Conservation (phyloP, 2,797 vertebrate species). For the Myripristis murdjan region DNA sequence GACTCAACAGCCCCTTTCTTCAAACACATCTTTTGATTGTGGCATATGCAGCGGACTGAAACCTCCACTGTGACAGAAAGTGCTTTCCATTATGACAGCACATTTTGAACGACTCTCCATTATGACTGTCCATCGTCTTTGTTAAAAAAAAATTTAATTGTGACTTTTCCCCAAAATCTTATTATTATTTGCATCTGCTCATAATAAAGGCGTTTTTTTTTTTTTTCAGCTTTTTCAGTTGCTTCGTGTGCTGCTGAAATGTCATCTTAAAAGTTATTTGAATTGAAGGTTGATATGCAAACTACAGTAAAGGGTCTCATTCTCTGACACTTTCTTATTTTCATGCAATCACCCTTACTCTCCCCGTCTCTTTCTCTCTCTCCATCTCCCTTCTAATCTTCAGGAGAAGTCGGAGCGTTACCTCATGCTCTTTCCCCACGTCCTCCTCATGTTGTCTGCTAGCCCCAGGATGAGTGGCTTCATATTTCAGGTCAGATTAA, state of each 20-base stretch:
- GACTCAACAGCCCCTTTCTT: not conserved
- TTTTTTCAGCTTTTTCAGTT: not conserved
- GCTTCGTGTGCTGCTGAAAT: conserved; percentile 6
- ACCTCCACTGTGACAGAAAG: not conserved
- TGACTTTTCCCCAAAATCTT: no score
- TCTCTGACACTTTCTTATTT: not conserved
- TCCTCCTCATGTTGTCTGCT: conserved; percentile 96
- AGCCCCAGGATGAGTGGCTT: conserved; percentile 99
- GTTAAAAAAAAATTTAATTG: conserved; percentile 10
- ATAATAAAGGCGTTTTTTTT: no score
- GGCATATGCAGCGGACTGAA: conserved; percentile 19
- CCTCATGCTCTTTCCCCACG: conserved; percentile 96
- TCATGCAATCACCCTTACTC: not conserved
- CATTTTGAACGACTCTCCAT: conserved; percentile 1
- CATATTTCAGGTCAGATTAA: conserved; percentile 93
- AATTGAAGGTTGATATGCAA: not conserved
- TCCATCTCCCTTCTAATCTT: not conserved
- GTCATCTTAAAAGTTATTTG: not conserved
- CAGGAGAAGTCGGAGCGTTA: conserved; percentile 99
- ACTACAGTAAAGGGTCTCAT: not conserved
- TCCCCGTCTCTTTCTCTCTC: no score
- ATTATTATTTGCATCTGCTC: no score
- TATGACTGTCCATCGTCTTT: conserved; percentile 1
- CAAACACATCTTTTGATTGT: conserved; percentile 14
- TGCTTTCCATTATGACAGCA: conserved; percentile 2